Percentiles rank a stretch among this genome's conserved stretches.
Evolutionary conservation across 1,140 invertebrate genomes (phyloP).

Genomic region (Zaprionus nigranus): DNA sequence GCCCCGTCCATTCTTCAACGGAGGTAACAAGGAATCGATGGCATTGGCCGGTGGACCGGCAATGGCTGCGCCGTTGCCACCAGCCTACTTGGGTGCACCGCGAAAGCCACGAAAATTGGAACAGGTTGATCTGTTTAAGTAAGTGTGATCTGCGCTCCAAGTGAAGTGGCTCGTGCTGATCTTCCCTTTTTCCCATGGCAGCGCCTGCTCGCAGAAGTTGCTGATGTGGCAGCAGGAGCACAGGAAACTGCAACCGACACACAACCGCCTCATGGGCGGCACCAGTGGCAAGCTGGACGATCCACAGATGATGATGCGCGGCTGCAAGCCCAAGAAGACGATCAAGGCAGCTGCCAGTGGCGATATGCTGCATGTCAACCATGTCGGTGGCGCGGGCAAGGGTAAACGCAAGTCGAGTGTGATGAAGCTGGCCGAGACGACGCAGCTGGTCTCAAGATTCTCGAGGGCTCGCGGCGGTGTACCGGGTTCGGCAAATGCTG

Average conservation of each 20-base stretch:
- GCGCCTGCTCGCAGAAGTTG: conserved; percentile 81
- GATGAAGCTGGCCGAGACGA: conserved; percentile 73
- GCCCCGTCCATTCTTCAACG: conserved; percentile 28
- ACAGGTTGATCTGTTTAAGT: conserved; percentile 79
- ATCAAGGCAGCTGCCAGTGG: conserved; percentile 12
- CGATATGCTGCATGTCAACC: conserved; percentile 6
- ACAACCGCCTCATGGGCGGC: conserved; percentile 44
- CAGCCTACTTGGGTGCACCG: conserved; percentile 42
- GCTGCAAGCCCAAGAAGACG: conserved; percentile 22
- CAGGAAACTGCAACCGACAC: conserved; percentile 43
- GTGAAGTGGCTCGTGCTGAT: neutral
- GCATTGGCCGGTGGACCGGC: neutral
- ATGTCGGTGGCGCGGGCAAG: conserved; percentile 22
- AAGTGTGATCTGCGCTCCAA: conserved; percentile 13
- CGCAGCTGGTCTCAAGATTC: conserved; percentile 67
- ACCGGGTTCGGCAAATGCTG: conserved; percentile 2
- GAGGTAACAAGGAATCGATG: conserved; percentile 16
- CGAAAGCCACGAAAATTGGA: conserved; percentile 61
- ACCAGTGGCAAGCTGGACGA: conserved; percentile 43
- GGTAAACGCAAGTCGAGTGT: conserved; percentile 66
- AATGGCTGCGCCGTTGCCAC: conserved; percentile 24
- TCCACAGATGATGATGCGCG: conserved; percentile 24
- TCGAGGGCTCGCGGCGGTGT: conserved; percentile 47
- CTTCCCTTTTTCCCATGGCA: conserved; percentile 13
- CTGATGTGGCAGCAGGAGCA: conserved; percentile 76